Evolutionary conservation across 53 echinoderm and acorn worm species (phyloP).

Genomic region (Pentamera pediparva): DNA sequence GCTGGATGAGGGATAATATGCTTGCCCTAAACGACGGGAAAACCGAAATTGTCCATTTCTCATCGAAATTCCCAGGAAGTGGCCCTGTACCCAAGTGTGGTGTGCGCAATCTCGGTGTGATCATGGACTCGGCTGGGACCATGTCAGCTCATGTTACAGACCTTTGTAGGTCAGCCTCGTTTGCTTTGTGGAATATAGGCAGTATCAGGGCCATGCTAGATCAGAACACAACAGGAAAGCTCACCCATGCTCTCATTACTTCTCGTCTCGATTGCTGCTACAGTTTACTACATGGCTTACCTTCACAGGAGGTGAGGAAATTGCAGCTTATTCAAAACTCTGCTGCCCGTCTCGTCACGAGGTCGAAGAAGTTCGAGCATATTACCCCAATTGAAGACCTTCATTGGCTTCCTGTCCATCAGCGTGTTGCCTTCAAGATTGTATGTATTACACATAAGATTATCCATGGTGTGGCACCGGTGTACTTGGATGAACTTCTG

Average conservation of each 20-base stretch:
- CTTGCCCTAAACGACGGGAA: neutral
- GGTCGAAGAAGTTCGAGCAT: too few species aligned
- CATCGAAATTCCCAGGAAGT: neutral
- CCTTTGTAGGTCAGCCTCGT: neutral
- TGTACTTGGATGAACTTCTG: too few species aligned
- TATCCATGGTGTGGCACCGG: too few species aligned
- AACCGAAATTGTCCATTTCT: slow-evolving; percentile 2
- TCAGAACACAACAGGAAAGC: neutral
- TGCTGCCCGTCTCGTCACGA: too few species aligned
- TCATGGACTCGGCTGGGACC: slow-evolving; percentile 16
- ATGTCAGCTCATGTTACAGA: neutral
- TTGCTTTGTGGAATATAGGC: slow-evolving; percentile 13
- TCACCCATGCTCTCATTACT: slow-evolving; percentile 4
- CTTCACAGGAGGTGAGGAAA: too few species aligned
- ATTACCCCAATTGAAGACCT: too few species aligned
- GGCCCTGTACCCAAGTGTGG: neutral
- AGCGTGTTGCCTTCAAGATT: too few species aligned
- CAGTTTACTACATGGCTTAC: neutral
- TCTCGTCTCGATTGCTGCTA: neutral
- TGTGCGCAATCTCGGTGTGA: neutral
- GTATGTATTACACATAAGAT: too few species aligned
- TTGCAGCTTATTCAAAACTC: too few species aligned
- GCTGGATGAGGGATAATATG: neutral
- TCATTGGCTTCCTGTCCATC: too few species aligned
- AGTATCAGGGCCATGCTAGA: neutral